Evolutionary conservation across 2,797 vertebrate genomes (phyloP).

Genomic region (Pachyuromys duprasi): DNA sequence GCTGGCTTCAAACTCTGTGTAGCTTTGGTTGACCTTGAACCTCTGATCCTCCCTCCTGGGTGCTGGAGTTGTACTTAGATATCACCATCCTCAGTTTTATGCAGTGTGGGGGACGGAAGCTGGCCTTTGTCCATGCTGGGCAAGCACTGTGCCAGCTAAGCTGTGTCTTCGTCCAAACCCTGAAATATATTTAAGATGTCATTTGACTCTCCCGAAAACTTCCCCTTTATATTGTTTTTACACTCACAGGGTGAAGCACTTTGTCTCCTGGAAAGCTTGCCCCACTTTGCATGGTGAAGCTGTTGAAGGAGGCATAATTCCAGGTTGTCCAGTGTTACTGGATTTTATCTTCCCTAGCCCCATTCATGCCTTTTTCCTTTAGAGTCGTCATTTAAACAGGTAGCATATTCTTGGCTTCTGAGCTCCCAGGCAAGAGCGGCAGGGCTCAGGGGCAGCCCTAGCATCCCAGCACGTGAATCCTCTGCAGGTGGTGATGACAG

Average conservation of each 20-base stretch:
- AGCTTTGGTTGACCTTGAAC: neutral
- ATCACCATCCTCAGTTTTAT: neutral
- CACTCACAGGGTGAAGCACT: neutral
- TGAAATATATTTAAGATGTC: neutral
- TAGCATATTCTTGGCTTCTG: neutral
- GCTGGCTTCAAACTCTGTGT: neutral
- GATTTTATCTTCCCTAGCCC: too few relatives aligned
- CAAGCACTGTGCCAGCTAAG: neutral
- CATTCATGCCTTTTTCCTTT: neutral
- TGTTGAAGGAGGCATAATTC: neutral
- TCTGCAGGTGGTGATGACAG: neutral
- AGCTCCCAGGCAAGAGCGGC: neutral
- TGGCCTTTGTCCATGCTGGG: neutral
- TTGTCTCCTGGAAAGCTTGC: neutral
- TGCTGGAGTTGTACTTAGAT: too few relatives aligned
- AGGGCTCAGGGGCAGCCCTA: neutral
- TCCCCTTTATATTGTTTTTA: neutral
- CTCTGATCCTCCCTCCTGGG: neutral
- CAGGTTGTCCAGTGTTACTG: neutral
- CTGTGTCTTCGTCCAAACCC: neutral
- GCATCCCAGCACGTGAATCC: neutral
- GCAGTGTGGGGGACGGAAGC: neutral
- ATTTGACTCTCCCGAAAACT: neutral
- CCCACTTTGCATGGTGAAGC: neutral
- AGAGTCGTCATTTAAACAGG: neutral